A percentile compares a stretch with the other conserved stretches of the same genome.
phyloP scores from a whole-genome alignment of 2,797 vertebrate species.

The Otus scops region DNA sequence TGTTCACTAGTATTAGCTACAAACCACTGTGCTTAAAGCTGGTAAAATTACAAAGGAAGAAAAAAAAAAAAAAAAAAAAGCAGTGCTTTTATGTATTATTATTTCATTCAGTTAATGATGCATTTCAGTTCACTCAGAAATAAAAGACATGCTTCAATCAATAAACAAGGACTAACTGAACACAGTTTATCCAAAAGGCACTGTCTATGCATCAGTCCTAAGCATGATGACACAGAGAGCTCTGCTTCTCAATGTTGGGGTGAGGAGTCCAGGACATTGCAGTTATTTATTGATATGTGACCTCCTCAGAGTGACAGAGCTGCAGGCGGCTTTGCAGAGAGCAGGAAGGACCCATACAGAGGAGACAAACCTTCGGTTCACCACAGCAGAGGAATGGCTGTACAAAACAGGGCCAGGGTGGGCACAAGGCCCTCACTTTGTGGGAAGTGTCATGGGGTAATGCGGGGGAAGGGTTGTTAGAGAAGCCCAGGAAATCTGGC shows the following conservation, averaged over 20 bases:
- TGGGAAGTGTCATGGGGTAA: background rate
- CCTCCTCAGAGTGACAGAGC: accelerated
- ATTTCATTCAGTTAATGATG: slow-evolving; percentile 31
- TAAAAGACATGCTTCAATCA: background rate
- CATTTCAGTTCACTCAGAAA: slow-evolving; percentile 21
- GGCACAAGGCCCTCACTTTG: accelerated
- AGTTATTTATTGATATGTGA: background rate
- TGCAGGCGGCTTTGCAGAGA: accelerated
- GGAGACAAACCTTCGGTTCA: background rate
- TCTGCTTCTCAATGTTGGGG: background rate
- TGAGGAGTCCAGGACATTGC: background rate
- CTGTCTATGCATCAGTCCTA: background rate
- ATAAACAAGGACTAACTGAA: slow-evolving; percentile 25
- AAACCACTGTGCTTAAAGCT: background rate
- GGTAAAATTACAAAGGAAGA: background rate
- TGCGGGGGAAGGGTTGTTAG: background rate
- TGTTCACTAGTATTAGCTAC: background rate
- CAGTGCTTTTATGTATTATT: background rate
- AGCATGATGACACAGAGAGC: background rate
- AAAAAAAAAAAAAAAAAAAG: background rate
- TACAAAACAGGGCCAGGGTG: background rate
- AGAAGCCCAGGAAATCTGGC: background rate
- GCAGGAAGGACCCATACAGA: background rate
- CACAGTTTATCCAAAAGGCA: background rate
- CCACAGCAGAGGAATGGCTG: background rate